Percentiles rank a stretch among this genome's conserved stretches.
Evolutionary conservation across 92 coral and sea anemone species (phyloP).

Genomic region (Metridium senile): DNA sequence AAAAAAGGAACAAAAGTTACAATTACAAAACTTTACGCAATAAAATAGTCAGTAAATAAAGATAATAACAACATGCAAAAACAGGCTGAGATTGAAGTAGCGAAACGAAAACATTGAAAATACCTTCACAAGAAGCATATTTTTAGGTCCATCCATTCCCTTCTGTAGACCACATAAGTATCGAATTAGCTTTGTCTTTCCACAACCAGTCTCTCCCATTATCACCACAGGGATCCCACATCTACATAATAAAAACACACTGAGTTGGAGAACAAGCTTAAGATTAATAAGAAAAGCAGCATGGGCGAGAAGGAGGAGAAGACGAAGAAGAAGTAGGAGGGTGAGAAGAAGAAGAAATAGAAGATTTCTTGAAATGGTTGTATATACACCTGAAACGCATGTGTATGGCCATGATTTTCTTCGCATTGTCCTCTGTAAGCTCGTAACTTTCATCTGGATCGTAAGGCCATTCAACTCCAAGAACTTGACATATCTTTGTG

Average conservation of each 20-base stretch:
- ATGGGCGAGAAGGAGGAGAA: no score
- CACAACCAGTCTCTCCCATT: conserved; percentile 91
- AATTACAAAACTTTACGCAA: no score
- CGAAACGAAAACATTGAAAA: neutral
- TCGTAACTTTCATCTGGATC: conserved; percentile 84
- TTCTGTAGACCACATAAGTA: conserved; percentile 78
- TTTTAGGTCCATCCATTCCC: conserved; percentile 62
- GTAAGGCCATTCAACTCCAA: conserved; percentile 79
- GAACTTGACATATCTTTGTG: conserved; percentile 71
- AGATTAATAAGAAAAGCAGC: no score
- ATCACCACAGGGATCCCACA: conserved; percentile 83
- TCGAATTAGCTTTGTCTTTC: conserved; percentile 70
- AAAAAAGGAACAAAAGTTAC: no score
- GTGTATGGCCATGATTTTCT: conserved; percentile 86
- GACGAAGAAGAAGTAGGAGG: no score
- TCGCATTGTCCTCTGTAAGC: conserved; percentile 80
- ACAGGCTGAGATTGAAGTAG: neutral
- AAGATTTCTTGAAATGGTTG: no score
- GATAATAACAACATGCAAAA: neutral
- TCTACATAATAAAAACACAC: conserved; percentile 33
- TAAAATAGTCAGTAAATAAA: no score
- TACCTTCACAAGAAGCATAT: conserved; percentile 87
- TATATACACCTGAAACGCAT: conserved; percentile 94
- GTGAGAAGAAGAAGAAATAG: no score
- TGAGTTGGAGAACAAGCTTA: no score